phyloP scores from a whole-genome alignment of 2,888 invertebrate genomes.

The Drosophila peninsularis region DNA sequence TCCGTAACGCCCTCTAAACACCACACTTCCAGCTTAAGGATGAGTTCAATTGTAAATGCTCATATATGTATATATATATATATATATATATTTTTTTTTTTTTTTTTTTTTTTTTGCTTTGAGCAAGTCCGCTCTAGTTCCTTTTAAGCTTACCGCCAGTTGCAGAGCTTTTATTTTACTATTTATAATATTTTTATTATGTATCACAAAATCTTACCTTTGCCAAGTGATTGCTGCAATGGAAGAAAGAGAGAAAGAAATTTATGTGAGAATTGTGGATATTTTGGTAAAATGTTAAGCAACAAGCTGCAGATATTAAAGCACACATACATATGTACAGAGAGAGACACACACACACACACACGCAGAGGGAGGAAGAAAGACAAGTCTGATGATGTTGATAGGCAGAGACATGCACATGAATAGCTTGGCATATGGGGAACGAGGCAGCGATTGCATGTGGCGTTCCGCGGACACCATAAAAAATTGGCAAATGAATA shows the following conservation, averaged over 20 bases:
- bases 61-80: too few relatives aligned
- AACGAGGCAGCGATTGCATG: slow-evolving; percentile 12
- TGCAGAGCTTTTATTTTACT: too few relatives aligned
- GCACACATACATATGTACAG: background rate
- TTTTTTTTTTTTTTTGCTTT: too few relatives aligned
- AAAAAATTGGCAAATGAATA: slow-evolving; percentile 64
- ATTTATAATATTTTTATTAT: too few relatives aligned
- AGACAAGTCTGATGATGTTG: slow-evolving; percentile 26
- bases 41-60: too few relatives aligned
- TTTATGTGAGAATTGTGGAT: slow-evolving; percentile 17
- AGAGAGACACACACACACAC: background rate
- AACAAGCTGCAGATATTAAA: slow-evolving; percentile 14
- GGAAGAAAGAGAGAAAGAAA: slow-evolving; percentile 1
- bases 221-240: slow-evolving; percentile 14
- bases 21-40: too few relatives aligned
- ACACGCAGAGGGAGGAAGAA: background rate
- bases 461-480: slow-evolving; percentile 49
- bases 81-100: too few relatives aligned
- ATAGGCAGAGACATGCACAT: slow-evolving; percentile 37
- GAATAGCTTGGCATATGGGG: background rate
- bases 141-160: too few relatives aligned
- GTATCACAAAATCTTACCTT: slow-evolving; percentile 35
- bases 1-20: too few relatives aligned
- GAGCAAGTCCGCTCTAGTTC: too few relatives aligned
- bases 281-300: slow-evolving; percentile 31